These are phyloP conservation scores for Ptychochromis oligacanthus DNA, from an alignment of 2,113 vertebrate species.

Conservation along the genomic window DNA sequence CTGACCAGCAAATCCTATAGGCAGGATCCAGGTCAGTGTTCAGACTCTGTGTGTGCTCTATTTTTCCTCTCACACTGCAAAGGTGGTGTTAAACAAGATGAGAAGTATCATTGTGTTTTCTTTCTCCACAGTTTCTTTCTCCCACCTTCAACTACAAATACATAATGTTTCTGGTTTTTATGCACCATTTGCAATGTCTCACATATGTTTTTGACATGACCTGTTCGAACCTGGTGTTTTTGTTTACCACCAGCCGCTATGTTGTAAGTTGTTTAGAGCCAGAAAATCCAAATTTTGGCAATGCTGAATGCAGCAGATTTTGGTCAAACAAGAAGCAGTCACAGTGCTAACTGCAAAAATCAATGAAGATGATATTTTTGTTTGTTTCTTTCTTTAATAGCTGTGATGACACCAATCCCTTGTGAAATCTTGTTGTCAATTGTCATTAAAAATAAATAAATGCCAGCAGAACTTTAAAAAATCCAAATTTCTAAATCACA, in stretches of 20 bases:
- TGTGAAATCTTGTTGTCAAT: no score
- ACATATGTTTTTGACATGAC: constrained; percentile 6
- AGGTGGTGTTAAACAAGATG: neutral
- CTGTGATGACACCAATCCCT: neutral
- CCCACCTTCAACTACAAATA: neutral
- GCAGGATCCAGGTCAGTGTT: neutral
- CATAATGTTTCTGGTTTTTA: neutral
- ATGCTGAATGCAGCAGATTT: neutral
- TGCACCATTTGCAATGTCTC: neutral
- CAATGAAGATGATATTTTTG: neutral
- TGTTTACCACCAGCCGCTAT: constrained; percentile 14
- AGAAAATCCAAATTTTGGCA: neutral
- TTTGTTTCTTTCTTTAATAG: neutral
- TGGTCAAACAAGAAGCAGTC: neutral
- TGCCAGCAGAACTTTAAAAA: no score
- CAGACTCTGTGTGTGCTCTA: neutral
- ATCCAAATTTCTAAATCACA: no score
- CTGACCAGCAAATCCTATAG: neutral
- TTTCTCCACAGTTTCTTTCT: neutral
- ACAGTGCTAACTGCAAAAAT: neutral
- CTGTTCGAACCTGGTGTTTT: constrained; percentile 6
- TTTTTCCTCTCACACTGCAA: neutral
- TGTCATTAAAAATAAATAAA: no score
- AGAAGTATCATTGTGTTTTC: neutral
- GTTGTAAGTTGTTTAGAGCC: neutral